Evolutionary conservation across 2,888 invertebrate genomes (phyloP).

Genomic region (Apodemia hepburni): DNA sequence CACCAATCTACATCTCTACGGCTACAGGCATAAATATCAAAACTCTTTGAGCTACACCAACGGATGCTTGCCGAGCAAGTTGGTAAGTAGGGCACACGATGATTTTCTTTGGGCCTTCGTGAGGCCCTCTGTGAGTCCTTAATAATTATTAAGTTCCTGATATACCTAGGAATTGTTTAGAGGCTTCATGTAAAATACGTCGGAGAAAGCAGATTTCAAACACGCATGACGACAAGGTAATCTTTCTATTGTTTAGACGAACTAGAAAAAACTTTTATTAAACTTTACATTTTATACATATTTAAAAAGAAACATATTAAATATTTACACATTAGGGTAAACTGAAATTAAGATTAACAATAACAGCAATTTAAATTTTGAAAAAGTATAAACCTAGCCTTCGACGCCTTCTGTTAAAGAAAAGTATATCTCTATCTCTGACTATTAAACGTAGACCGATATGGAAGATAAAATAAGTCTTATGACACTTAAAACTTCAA

Average conservation of each 20-base stretch:
- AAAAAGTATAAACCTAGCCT: too few relatives aligned
- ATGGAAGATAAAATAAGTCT: background rate
- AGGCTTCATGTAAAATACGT: background rate
- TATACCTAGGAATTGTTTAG: slow-evolving; percentile 7
- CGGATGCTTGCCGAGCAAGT: slow-evolving; percentile 42
- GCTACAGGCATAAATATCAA: slow-evolving; percentile 38
- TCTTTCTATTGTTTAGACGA: background rate
- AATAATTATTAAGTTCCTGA: slow-evolving; percentile 11
- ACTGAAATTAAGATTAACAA: too few relatives aligned
- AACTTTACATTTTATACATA: too few relatives aligned
- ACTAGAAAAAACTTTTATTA: too few relatives aligned
- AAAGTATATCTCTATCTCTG: too few relatives aligned
- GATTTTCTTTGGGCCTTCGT: slow-evolving; percentile 66
- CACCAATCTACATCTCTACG: slow-evolving; percentile 37
- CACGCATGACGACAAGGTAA: background rate
- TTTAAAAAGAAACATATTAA: too few relatives aligned
- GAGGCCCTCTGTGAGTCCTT: slow-evolving; percentile 40
- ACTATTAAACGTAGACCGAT: too few relatives aligned
- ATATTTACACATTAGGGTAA: too few relatives aligned
- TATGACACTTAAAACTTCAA: background rate
- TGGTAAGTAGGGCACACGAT: slow-evolving; percentile 65
- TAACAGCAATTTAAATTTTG: too few relatives aligned
- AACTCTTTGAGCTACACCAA: slow-evolving; percentile 34
- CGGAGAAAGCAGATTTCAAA: background rate
- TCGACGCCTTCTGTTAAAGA: too few relatives aligned